Percentiles rank a stretch among this genome's conserved stretches.
These are phyloP conservation scores for Drosophila hydei DNA, from an alignment of 1,140 invertebrate species.

Conservation along the genomic window DNA sequence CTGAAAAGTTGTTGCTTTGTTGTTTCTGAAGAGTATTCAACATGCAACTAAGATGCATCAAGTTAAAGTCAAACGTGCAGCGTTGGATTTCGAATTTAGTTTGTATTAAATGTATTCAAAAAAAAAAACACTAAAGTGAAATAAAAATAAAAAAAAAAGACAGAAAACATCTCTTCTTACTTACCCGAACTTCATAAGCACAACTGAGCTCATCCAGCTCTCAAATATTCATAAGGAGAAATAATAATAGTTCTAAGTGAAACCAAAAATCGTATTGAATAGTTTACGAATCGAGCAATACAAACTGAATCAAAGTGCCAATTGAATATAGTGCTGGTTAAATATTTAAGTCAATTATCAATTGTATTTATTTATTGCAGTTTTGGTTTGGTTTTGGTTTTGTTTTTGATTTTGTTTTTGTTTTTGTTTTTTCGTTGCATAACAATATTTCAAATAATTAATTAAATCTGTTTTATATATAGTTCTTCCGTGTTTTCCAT, in stretches of 20 bases:
- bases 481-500: constrained; percentile 11
- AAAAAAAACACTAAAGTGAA: constrained; percentile 3
- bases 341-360: constrained; percentile 43
- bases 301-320: constrained; percentile 53
- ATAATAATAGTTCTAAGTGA: constrained; percentile 40
- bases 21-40: constrained; percentile 33
- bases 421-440: constrained; percentile 25
- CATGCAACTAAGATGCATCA: constrained; percentile 59
- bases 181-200: constrained; percentile 17
- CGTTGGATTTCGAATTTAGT: constrained; percentile 18
- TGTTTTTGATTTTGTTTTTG: constrained; percentile 1
- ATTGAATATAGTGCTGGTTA: constrained; percentile 40
- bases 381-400: constrained; percentile 14
- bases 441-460: constrained; percentile 39
- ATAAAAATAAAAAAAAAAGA: constrained; percentile 12
- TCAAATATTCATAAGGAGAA: constrained; percentile 22
- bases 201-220: constrained; percentile 17
- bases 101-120: neutral
- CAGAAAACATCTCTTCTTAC: constrained; percentile 15
- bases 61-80: constrained; percentile 71
- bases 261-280: constrained; percentile 25
- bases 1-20: constrained; percentile 17
- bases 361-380: constrained; percentile 62
- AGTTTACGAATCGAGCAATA: constrained; percentile 61
- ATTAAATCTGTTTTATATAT: constrained; percentile 19